Percentiles rank a stretch among this genome's conserved stretches.
Conservation (phyloP, 2,888 invertebrate genomes). For the Trachelus stipa region DNA sequence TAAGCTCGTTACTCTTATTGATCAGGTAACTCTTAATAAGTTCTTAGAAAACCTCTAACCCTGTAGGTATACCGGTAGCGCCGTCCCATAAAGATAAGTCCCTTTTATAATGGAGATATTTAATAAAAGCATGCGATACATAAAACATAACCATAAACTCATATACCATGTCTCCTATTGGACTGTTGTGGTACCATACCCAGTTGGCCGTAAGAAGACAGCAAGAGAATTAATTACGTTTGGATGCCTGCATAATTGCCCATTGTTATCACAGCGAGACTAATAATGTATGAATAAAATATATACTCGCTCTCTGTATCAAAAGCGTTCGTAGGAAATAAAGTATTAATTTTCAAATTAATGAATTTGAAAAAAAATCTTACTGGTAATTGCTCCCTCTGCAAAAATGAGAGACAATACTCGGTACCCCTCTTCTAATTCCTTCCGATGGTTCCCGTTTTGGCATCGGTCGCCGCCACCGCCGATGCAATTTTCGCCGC, state of each 20-base stretch:
- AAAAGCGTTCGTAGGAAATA: not conserved
- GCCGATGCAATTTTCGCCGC: constrained; percentile 17
- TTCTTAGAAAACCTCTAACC: not conserved
- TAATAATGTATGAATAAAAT: no score
- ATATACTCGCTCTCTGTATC: no score
- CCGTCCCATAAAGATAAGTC: constrained; percentile 3
- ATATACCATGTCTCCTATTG: constrained; percentile 2
- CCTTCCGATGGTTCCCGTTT: not conserved
- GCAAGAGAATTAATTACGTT: constrained; percentile 2
- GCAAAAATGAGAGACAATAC: constrained; percentile 5
- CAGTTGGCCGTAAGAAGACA: not conserved
- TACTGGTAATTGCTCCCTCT: not conserved
- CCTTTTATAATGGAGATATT: constrained; percentile 2
- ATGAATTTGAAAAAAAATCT: not conserved
- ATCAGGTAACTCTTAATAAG: not conserved
- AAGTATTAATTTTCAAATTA: not conserved
- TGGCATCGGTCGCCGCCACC: no score
- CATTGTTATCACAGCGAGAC: no score
- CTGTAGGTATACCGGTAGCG: constrained; percentile 1
- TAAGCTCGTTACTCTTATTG: not conserved
- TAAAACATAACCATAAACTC: constrained; percentile 7
- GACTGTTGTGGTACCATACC: not conserved
- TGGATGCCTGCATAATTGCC: not conserved
- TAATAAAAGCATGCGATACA: not conserved
- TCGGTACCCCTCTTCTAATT: constrained; percentile 4